These are phyloP conservation scores for Heterodera carotae DNA, from an alignment of 1,140 invertebrate genomes.

Conservation along the genomic window DNA sequence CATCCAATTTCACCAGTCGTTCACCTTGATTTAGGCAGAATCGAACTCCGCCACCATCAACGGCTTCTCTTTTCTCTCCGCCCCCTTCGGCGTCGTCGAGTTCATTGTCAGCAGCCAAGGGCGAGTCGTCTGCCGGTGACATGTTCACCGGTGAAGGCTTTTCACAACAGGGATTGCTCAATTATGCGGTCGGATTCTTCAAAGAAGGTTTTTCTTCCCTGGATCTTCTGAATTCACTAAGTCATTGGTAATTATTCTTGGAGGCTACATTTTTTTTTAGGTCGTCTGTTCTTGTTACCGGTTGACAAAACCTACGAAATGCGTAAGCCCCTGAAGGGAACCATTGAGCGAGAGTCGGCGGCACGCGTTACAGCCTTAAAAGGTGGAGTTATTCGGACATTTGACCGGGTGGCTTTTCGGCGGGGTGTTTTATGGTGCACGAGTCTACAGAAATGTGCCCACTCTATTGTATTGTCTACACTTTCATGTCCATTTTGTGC, in stretches of 20 bases:
- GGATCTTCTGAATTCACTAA: neutral
- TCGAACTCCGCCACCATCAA: neutral
- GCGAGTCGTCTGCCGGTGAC: neutral
- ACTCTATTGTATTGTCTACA: neutral
- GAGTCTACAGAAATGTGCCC: neutral
- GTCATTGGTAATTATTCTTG: slow-evolving; percentile 15
- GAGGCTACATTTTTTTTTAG: neutral
- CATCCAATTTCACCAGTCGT: no score
- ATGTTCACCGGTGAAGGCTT: slow-evolving; percentile 28
- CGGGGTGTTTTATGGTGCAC: no score
- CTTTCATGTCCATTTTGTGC: no score
- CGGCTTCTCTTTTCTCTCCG: neutral
- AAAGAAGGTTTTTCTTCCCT: slow-evolving; percentile 21
- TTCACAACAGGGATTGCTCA: slow-evolving; percentile 25
- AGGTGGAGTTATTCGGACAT: neutral
- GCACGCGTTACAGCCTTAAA: neutral
- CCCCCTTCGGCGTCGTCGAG: slow-evolving; percentile 3
- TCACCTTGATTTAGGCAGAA: slow-evolving; percentile 3
- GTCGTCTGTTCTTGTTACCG: slow-evolving; percentile 23
- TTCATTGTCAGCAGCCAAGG: neutral
- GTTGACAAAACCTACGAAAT: slow-evolving; percentile 30
- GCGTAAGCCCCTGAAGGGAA: slow-evolving; percentile 18
- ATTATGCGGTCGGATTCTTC: slow-evolving; percentile 26
- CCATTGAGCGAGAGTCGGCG: slow-evolving; percentile 12
- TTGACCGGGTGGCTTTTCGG: neutral